A percentile compares a stretch with the other conserved stretches of the same genome.
Conservation (phyloP, 2,888 invertebrate genomes). For the Agrypnus murinus region DNA sequence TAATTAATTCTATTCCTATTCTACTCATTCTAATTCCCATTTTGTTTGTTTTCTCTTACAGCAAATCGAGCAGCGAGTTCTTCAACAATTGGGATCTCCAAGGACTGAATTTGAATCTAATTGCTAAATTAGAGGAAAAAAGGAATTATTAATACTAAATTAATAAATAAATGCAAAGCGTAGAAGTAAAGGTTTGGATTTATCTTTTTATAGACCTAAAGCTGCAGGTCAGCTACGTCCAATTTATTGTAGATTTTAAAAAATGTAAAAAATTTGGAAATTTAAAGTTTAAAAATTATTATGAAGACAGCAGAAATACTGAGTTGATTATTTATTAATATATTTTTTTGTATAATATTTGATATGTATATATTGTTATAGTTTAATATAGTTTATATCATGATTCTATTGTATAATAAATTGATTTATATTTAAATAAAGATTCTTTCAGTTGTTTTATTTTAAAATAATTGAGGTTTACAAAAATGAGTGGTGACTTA, state of each 20-base stretch:
- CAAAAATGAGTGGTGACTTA: no score
- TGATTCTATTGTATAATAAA: constrained; percentile 44
- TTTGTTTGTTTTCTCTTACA: constrained; percentile 56
- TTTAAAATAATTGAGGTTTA: no score
- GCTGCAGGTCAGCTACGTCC: constrained; percentile 67
- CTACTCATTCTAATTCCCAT: not conserved
- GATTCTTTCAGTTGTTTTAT: no score
- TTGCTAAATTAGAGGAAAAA: constrained; percentile 60
- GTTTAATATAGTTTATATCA: constrained; percentile 69
- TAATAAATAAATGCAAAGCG: not conserved
- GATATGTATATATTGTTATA: constrained; percentile 68
- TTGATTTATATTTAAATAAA: constrained; percentile 42
- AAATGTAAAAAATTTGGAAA: not conserved
- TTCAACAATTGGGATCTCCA: constrained; percentile 70
- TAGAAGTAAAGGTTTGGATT: not conserved
- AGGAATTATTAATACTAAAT: not conserved
- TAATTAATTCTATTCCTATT: no score
- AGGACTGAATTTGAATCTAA: constrained; percentile 70
- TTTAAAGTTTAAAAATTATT: constrained; percentile 10
- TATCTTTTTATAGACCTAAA: constrained; percentile 47
- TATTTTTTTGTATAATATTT: constrained; percentile 53
- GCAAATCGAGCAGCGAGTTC: constrained; percentile 72
- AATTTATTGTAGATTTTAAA: constrained; percentile 53
- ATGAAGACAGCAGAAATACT: not conserved
- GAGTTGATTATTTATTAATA: constrained; percentile 56